Percentiles rank a stretch among this genome's conserved stretches.
Evolutionary conservation across 2,888 invertebrate genomes (phyloP).

Genomic region (Diplazon laetatorius): DNA sequence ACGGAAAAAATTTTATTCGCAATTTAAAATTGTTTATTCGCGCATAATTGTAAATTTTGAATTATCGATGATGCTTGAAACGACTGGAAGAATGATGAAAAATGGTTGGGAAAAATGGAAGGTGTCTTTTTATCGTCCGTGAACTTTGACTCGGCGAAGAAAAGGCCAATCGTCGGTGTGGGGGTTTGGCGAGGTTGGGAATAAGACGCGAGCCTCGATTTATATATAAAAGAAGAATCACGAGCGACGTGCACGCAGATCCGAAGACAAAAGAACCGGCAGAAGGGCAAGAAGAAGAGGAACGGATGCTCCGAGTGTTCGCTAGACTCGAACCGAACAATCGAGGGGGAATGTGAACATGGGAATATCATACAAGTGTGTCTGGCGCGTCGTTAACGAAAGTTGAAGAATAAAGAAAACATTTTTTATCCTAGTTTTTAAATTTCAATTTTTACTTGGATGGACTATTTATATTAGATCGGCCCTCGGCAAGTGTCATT

Average conservation of each 20-base stretch:
- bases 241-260: constrained; percentile 25
- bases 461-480: too few species aligned
- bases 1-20: too few species aligned
- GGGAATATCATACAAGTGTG: constrained; percentile 28
- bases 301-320: constrained; percentile 4
- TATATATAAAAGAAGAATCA: neutral
- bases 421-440: neutral
- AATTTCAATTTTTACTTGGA: too few species aligned
- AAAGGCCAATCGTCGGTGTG: constrained; percentile 23
- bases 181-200: neutral
- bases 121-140: constrained; percentile 41
- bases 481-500: too few species aligned
- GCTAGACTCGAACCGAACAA: constrained; percentile 21
- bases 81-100: neutral
- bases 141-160: constrained; percentile 56
- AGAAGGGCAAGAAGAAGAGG: constrained; percentile 4
- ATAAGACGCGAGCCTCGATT: constrained; percentile 17
- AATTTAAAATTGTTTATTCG: neutral
- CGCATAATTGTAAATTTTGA: neutral
- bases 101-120: constrained; percentile 1
- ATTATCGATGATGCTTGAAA: neutral
- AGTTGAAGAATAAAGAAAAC: constrained; percentile 12
- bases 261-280: constrained; percentile 56
- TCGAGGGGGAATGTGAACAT: constrained; percentile 30
- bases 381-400: neutral